These are phyloP conservation scores for Geotrupes spiniger DNA, from an alignment of 2,888 invertebrate species.

Conservation along the genomic window DNA sequence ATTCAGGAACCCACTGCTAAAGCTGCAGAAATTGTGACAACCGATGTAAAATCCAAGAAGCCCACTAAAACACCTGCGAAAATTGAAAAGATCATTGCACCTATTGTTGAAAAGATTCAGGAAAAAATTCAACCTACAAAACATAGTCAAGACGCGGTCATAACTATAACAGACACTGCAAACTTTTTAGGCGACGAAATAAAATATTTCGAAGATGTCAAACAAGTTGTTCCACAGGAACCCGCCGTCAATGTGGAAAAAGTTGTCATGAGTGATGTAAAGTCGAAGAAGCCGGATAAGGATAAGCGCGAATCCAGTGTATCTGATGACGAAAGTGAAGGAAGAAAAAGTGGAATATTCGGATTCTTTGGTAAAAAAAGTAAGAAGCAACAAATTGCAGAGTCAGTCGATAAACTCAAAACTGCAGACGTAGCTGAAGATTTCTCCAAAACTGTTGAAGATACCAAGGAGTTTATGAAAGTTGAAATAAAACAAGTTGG, in stretches of 20 bases:
- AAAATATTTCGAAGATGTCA: constrained; percentile 17
- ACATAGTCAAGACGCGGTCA: constrained; percentile 6
- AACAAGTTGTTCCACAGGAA: constrained; percentile 8
- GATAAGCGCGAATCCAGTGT: constrained; percentile 11
- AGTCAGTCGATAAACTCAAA: too few relatives aligned
- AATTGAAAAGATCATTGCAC: too few relatives aligned
- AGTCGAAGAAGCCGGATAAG: neutral
- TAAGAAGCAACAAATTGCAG: too few relatives aligned
- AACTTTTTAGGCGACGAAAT: constrained; percentile 20
- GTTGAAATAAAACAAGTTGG: constrained; percentile 15
- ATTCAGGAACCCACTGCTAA: constrained; percentile 7
- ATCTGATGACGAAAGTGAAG: constrained; percentile 31
- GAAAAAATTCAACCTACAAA: neutral
- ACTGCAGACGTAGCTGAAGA: too few relatives aligned
- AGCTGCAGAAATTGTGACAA: neutral
- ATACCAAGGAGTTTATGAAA: constrained; percentile 15
- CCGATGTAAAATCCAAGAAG: neutral
- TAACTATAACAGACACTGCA: constrained; percentile 11
- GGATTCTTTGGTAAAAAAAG: too few relatives aligned
- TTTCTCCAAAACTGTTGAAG: too few relatives aligned
- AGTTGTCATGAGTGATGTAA: too few relatives aligned
- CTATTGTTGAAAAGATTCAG: too few relatives aligned
- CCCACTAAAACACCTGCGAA: too few relatives aligned
- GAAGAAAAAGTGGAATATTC: constrained; percentile 29
- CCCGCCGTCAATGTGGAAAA: too few relatives aligned